Evolutionary conservation across 92 coral and sea anemone species (phyloP), one percentile per base, ranked within the genome.

Genomic region (Porites rus): DNA sequence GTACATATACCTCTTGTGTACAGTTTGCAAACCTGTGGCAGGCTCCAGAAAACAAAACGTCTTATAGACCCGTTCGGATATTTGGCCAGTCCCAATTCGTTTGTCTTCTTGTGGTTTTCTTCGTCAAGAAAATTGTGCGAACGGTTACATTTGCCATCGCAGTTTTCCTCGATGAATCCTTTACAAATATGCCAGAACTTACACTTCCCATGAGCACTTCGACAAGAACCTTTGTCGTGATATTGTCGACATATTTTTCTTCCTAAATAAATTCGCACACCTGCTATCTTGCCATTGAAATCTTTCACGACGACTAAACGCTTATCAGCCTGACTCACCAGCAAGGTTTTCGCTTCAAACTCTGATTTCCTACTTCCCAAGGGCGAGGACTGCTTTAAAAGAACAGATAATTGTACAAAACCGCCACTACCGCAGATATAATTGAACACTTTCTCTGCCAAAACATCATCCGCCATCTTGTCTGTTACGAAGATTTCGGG

Each of bases 111-210:
- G 14, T n/a, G 11, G 79, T 91, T 91, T 12, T 70, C 76, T 7
- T 2, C 0, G 73, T 89, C 89, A 74, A 56, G 65, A 0, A 84
- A 69, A 69, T 89, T 19, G 25, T 89, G 92, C 16, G 80, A 89
- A 10, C 76, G 87, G 8, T 20, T 17, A 21, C 76, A 80, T 11
- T 60, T 75, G 5, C 79, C 76, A 12, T 53, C 10, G 65, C 92
- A 89, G 13, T 53, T 70, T 77, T 80, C 92, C 43, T 89, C 92
- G 61, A 89, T 56, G 79, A 28, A 89, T 28, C 80, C 72, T 65
- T 89, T 89, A 84, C 92, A 89, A 14, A 89, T 65, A 31, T 89
- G 92, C 89, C 85, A 84, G 16, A 56, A 56, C 61, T 56, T 76
- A 60, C 88, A 88, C 43, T 7, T 18, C 19, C 53, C 74, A 4